Evolutionary conservation across 2,113 vertebrate species (phyloP), one percentile per base, ranked within the genome.

Genomic region (Hipposideros armiger): DNA sequence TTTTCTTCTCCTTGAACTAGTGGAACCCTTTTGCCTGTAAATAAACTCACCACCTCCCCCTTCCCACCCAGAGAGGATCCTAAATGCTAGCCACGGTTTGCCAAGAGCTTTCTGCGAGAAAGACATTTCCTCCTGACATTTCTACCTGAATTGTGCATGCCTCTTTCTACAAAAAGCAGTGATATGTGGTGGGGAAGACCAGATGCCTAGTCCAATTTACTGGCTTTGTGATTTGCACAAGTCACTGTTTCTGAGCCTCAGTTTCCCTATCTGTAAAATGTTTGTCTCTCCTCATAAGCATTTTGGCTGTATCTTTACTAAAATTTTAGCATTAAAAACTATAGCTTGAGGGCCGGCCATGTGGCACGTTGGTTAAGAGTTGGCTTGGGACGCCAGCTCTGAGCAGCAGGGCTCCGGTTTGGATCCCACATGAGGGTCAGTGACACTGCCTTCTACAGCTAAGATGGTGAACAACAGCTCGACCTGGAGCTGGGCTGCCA

Each of bases 1-100:
- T 91, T 97, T 96, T 96, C 90, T 96, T 98, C 93, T 95, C 93
- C 96, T 97, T 84, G 73, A 97, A 89, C 94, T 94, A 96, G 19
- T 84, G 97, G 91, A 85, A 95, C 97, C 83, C 3, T 90, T 96
- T 97, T 85, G 94, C 90, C 97, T 97, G 17, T 96, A 94, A 96
- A 96, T 97, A 98, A 94, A 97, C 87, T 95, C 50, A 85, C 66
- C 83, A 91, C 54, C 90, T 90, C 97, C 74, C 88, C 32, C 72
- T 97, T 97, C 90, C 92, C 90, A 62, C 92, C 82, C 62, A 50
- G 50, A 58, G 76, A 94, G 80, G 60, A 62, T 52, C 45, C 78
- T 73, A 45, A 81, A 17, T 36, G 26, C 86, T 93, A 28, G 82
- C 72, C n/a, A 32, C 7, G 4, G 24, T 78, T 94, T 91, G 91